phyloP scores from a whole-genome alignment of 2,113 vertebrate genomes.

The Callocephalon fimbriatum region DNA sequence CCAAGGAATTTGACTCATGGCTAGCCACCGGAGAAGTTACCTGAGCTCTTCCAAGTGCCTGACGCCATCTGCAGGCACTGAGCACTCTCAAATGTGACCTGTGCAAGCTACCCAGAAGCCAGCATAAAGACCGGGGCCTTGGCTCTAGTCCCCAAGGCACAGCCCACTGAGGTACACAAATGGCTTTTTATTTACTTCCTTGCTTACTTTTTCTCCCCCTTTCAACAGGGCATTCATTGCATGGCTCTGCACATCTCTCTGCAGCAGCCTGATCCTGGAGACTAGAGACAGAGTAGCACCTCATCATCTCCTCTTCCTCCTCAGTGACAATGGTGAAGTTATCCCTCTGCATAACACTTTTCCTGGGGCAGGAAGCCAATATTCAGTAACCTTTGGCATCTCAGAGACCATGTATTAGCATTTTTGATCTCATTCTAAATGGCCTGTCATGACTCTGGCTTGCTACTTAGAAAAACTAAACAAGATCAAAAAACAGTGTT shows the following conservation, averaged over 20 bases:
- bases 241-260: background rate
- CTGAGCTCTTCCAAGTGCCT: background rate
- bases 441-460: background rate
- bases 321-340: background rate
- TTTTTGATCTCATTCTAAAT: background rate
- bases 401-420: background rate
- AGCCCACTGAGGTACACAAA: background rate
- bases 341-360: background rate
- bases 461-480: background rate
- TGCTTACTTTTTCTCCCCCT: background rate
- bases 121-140: background rate
- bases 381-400: background rate
- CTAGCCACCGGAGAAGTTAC: background rate
- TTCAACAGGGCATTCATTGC: background rate
- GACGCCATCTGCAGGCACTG: fast-evolving
- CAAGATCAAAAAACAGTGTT: background rate
- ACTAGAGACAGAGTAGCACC: background rate
- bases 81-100: fast-evolving
- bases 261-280: background rate
- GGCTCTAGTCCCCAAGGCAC: background rate
- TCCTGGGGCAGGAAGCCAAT: background rate
- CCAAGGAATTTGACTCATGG: background rate
- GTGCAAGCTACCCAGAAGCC: background rate
- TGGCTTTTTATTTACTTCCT: background rate
- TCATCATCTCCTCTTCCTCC: background rate